phyloP scores from a whole-genome alignment of 2,888 invertebrate species.

The Ischnus inquisitorius region DNA sequence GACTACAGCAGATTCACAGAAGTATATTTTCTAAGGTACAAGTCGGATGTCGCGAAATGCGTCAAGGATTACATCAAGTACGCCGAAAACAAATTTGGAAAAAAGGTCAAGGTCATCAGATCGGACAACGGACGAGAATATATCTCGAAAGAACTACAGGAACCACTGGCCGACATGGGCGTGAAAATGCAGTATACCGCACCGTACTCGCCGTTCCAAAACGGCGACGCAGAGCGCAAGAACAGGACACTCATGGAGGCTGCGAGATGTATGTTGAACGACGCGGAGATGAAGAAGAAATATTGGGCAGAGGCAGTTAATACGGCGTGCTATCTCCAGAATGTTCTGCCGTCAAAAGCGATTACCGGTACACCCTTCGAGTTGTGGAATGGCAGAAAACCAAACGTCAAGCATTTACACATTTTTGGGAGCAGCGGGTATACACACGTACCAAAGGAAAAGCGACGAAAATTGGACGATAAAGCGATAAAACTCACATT shows the following conservation, averaged over 20 bases:
- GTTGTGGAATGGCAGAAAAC: constrained; percentile 61
- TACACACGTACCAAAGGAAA: no score
- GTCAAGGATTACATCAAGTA: constrained; percentile 52
- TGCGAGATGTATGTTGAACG: constrained; percentile 55
- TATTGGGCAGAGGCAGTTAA: constrained; percentile 69
- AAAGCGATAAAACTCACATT: constrained; percentile 62
- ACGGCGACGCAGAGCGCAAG: constrained; percentile 6
- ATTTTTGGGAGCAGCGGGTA: no score
- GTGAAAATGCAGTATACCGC: constrained; percentile 63
- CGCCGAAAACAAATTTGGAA: not conserved
- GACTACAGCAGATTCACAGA: constrained; percentile 49
- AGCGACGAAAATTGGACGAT: not conserved
- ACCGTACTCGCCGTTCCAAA: no score
- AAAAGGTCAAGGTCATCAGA: constrained; percentile 26
- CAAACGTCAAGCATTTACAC: constrained; percentile 58
- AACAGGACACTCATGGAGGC: constrained; percentile 53
- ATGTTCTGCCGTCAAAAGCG: constrained; percentile 61
- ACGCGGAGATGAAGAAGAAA: constrained; percentile 50
- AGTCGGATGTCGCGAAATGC: constrained; percentile 28
- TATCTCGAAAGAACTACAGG: constrained; percentile 40
- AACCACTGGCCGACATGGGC: constrained; percentile 39
- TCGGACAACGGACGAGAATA: constrained; percentile 65
- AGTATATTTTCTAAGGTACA: constrained; percentile 45
- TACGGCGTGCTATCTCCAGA: constrained; percentile 62
- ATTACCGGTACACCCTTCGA: constrained; percentile 64